A percentile compares a stretch with the other conserved stretches of the same genome.
phyloP scores from a whole-genome alignment of 2,888 invertebrate species.

The Petrolisthes manimaculis region DNA sequence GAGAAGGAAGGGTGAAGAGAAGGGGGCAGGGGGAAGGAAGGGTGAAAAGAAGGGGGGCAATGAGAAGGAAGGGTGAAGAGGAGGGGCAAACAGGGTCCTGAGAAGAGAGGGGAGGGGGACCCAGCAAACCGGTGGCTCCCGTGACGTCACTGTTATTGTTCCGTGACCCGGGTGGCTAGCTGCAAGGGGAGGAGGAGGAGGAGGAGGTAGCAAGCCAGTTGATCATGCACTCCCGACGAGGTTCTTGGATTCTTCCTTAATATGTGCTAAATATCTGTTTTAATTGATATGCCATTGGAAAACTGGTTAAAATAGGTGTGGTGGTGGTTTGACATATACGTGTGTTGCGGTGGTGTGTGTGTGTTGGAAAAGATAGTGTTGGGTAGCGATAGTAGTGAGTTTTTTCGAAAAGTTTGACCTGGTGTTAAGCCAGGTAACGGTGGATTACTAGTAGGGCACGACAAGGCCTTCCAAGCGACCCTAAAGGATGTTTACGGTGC shows the following conservation, averaged over 20 bases:
- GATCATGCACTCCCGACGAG: background rate
- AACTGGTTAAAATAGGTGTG: background rate
- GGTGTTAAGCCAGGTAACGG: background rate
- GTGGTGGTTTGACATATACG: background rate
- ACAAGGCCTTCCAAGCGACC: too few species aligned
- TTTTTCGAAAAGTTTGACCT: background rate
- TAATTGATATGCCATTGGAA: too few species aligned
- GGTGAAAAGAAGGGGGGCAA: background rate
- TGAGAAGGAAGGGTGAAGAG: background rate
- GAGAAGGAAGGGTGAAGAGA: background rate
- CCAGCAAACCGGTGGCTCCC: constrained; percentile 20
- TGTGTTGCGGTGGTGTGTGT: background rate
- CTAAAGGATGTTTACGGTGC: too few species aligned
- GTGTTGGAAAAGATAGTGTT: background rate
- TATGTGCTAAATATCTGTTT: background rate
- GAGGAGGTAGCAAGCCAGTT: constrained; percentile 5
- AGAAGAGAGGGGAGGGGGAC: background rate
- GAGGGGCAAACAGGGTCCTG: background rate
- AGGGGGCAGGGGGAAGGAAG: background rate
- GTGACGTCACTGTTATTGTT: constrained; percentile 34
- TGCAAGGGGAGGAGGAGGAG: background rate
- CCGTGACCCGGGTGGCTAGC: constrained; percentile 16
- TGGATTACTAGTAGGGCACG: too few species aligned
- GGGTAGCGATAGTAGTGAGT: too few species aligned
- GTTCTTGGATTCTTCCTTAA: background rate